These are phyloP conservation scores for Itoplectis maculator DNA, from an alignment of 2,888 invertebrate species.

Conservation along the genomic window DNA sequence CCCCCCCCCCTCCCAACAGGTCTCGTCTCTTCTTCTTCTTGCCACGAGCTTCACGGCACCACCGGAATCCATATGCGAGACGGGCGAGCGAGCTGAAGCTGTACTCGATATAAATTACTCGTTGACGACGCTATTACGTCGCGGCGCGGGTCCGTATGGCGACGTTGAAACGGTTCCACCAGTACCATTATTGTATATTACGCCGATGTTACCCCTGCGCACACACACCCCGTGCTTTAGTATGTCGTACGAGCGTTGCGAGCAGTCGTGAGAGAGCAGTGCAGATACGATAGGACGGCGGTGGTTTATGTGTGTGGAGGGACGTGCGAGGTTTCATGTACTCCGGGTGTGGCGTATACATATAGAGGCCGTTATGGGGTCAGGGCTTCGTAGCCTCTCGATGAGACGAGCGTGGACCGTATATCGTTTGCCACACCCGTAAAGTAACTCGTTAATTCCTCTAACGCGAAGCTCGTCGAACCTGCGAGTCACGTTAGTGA, in stretches of 20 bases:
- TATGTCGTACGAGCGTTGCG: conserved; percentile 5
- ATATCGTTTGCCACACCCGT: background rate
- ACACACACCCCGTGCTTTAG: conserved; percentile 5
- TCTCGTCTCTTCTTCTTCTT: background rate
- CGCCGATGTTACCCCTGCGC: conserved; percentile 8
- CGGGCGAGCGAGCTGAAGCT: background rate
- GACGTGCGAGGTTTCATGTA: conserved; percentile 4
- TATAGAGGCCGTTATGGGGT: conserved; percentile 4
- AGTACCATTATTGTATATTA: conserved; percentile 31
- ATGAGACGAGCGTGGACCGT: background rate
- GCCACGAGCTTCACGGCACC: background rate
- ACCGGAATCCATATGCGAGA: background rate
- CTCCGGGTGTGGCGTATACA: background rate
- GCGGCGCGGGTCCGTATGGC: conserved; percentile 7
- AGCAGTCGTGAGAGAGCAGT: background rate
- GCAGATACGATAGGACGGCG: background rate
- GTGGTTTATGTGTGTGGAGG: conserved; percentile 5
- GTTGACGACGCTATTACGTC: conserved; percentile 37
- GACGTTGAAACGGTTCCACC: conserved; percentile 28
- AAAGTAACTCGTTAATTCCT: background rate
- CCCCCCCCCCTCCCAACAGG: too few relatives aligned
- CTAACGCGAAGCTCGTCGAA: background rate
- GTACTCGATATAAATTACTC: conserved; percentile 45
- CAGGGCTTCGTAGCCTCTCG: conserved; percentile 6
- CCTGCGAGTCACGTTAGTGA: background rate